A percentile compares a stretch with the other conserved stretches of the same genome.
These are phyloP conservation scores for Xenus cinereus DNA, from an alignment of 2,113 vertebrate species.

Conservation along the genomic window DNA sequence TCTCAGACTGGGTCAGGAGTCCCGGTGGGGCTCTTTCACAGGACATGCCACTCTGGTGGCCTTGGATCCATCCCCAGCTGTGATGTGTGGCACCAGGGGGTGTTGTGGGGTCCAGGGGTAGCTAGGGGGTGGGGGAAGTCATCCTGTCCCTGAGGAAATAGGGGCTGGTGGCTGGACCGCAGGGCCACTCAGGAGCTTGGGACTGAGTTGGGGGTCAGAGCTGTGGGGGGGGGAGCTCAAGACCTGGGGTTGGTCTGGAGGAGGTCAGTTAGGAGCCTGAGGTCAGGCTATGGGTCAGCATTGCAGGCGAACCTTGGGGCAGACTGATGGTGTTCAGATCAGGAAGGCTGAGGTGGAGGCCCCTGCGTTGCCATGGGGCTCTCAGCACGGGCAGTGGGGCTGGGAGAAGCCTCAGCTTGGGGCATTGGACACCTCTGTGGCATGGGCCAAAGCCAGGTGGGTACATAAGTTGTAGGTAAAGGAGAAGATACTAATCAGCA, in stretches of 20 bases:
- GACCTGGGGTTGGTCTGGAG: background rate
- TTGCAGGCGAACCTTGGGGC: background rate
- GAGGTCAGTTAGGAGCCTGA: background rate
- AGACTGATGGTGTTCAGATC: background rate
- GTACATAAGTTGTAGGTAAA: background rate
- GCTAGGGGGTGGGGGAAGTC: fast-evolving
- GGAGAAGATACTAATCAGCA: background rate
- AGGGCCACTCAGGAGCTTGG: background rate
- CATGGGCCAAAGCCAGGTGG: fast-evolving
- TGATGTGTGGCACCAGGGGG: fast-evolving
- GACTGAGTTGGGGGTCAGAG: background rate
- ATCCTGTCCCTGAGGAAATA: background rate
- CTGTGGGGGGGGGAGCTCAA: background rate
- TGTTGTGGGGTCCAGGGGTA: background rate
- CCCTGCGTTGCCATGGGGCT: background rate
- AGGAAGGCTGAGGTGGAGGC: no score
- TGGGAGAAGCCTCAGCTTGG: background rate
- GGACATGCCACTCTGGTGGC: background rate
- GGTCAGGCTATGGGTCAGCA: background rate
- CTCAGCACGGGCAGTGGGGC: background rate
- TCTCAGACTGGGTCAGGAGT: background rate
- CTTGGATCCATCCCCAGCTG: background rate
- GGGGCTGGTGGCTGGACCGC: background rate
- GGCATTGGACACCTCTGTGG: background rate
- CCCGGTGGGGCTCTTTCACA: fast-evolving